Conservation (phyloP, 2,888 invertebrate genomes). For the Ischnus inquisitorius region DNA sequence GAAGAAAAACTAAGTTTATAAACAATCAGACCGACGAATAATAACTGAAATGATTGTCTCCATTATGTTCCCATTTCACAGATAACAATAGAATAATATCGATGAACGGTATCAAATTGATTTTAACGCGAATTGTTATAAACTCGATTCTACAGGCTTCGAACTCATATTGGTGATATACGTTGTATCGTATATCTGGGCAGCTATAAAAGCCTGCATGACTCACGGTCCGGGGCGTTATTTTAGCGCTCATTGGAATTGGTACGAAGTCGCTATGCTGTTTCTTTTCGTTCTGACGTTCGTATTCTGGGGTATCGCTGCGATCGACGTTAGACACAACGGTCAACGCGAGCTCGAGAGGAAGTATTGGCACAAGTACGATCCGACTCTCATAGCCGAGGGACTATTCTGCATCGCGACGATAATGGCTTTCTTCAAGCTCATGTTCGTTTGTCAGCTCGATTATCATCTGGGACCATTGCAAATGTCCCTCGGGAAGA, state of each 20-base stretch:
- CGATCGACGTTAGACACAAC: conserved; percentile 86
- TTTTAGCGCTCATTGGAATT: conserved; percentile 88
- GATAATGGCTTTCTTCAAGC: conserved; percentile 89
- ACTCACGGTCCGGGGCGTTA: conserved; percentile 87
- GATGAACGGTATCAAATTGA: background rate
- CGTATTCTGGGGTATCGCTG: conserved; percentile 88
- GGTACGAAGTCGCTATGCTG: conserved; percentile 88
- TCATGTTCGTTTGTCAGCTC: conserved; percentile 89
- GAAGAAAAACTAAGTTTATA: background rate
- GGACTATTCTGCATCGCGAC: conserved; percentile 89
- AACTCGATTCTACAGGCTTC: conserved; percentile 73
- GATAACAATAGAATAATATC: background rate
- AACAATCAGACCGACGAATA: background rate
- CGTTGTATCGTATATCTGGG: conserved; percentile 87
- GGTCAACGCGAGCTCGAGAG: conserved; percentile 87
- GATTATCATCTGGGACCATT: conserved; percentile 89
- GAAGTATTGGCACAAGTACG: conserved; percentile 89
- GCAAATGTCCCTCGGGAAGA: conserved; percentile 89
- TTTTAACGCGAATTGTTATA: background rate
- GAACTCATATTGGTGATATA: conserved; percentile 85
- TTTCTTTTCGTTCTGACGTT: conserved; percentile 88
- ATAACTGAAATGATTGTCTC: background rate
- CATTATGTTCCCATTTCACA: background rate
- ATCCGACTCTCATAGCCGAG: conserved; percentile 89
- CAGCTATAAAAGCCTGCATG: conserved; percentile 87